phyloP scores from a whole-genome alignment of 2,797 vertebrate species.

The Sebastes oblongus region DNA sequence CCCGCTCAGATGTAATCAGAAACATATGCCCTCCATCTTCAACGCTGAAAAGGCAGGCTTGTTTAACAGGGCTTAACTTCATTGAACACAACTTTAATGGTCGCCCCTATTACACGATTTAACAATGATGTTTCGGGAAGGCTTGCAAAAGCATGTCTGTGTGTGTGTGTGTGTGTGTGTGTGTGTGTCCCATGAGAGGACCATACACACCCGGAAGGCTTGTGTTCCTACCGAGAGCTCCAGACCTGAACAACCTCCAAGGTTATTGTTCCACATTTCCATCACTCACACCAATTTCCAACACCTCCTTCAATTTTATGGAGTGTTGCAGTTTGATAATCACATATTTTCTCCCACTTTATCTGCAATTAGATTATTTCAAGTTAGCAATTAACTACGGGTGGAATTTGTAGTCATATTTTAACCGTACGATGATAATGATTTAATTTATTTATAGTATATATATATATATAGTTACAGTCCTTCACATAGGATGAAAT shows the following conservation, averaged over 20 bases:
- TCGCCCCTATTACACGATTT: slow-evolving; percentile 69
- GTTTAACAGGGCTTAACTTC: slow-evolving; percentile 72
- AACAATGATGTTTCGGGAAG: slow-evolving; percentile 76
- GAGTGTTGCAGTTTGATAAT: slow-evolving; percentile 60
- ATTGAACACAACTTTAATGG: slow-evolving; percentile 81
- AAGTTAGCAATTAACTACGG: fast-evolving
- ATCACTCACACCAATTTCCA: background rate
- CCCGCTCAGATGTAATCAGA: slow-evolving; percentile 72
- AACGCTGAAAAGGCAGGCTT: slow-evolving; percentile 38
- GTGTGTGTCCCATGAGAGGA: slow-evolving; percentile 45
- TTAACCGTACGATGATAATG: background rate
- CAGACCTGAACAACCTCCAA: slow-evolving; percentile 46
- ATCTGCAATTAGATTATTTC: background rate
- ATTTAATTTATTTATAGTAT: background rate
- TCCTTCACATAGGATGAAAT: background rate
- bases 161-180: slow-evolving; percentile 13
- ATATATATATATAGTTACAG: background rate
- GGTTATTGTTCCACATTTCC: slow-evolving; percentile 35
- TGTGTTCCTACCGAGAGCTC: slow-evolving; percentile 40
- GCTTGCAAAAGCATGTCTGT: slow-evolving; percentile 49
- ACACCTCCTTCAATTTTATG: slow-evolving; percentile 5
- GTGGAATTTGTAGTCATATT: background rate
- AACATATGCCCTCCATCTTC: slow-evolving; percentile 74
- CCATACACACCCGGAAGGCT: slow-evolving; percentile 41
- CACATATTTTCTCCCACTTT: slow-evolving; percentile 21